Percentiles rank a stretch among this genome's conserved stretches.
Evolutionary conservation across 2,888 invertebrate species (phyloP).

Genomic region (Apamea monoglypha): DNA sequence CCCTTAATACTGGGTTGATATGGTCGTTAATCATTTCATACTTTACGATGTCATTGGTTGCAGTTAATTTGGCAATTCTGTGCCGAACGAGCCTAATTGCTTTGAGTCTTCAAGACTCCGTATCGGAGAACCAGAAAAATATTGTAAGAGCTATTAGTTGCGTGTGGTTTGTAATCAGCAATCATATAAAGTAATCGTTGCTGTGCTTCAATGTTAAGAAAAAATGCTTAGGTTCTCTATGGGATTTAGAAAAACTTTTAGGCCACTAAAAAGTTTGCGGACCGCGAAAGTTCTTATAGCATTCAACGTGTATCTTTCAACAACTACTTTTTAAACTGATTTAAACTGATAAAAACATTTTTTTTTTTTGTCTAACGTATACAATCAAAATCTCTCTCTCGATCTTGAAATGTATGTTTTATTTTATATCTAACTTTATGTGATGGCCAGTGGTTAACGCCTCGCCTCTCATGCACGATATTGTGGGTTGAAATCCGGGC

Average conservation of each 20-base stretch:
- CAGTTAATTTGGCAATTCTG: background rate
- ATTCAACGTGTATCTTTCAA: conserved; percentile 1
- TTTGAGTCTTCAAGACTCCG: background rate
- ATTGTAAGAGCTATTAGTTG: background rate
- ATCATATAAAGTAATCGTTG: background rate
- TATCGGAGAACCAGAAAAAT: background rate
- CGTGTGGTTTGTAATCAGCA: background rate
- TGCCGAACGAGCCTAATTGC: background rate
- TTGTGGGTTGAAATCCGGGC: background rate
- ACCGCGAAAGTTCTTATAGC: conserved; percentile 1
- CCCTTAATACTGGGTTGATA: background rate
- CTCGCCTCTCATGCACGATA: background rate
- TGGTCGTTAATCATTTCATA: background rate
- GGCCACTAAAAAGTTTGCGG: background rate
- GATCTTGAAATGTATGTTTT: background rate
- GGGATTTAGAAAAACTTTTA: background rate
- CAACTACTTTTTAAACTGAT: background rate
- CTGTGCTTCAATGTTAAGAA: background rate
- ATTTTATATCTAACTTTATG: background rate
- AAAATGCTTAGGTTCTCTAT: background rate
- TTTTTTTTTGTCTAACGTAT: too few species aligned
- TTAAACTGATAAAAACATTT: too few species aligned
- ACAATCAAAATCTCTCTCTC: too few species aligned
- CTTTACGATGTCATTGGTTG: background rate
- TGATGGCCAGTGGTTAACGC: background rate